These are phyloP conservation scores for Diprion similis DNA, from an alignment of 1,140 invertebrate species.

Conservation along the genomic window DNA sequence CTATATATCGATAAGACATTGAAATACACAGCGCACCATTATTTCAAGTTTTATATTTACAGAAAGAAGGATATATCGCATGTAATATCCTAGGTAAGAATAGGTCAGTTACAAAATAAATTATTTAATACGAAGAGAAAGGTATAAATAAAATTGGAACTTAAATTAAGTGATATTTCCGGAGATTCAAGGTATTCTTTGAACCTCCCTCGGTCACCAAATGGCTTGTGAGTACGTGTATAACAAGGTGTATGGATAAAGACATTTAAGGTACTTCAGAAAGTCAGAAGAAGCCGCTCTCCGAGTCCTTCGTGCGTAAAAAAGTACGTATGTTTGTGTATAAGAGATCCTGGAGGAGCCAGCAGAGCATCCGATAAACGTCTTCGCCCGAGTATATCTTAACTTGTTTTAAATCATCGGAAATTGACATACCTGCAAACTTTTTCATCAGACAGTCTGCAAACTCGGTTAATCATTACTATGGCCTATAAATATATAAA, in stretches of 20 bases:
- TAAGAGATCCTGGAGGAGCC: background rate
- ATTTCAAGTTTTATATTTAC: too few relatives aligned
- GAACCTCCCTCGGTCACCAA: background rate
- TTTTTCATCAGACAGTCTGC: background rate
- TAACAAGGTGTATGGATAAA: background rate
- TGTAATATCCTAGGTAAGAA: background rate
- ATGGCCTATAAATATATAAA: background rate
- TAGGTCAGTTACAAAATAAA: background rate
- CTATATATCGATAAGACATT: too few relatives aligned
- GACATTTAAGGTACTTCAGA: too few relatives aligned
- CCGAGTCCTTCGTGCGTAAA: too few relatives aligned
- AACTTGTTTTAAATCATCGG: background rate
- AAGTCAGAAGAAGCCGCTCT: too few relatives aligned
- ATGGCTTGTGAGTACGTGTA: conserved; percentile 1
- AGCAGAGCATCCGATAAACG: background rate
- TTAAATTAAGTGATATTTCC: background rate
- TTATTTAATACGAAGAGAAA: background rate
- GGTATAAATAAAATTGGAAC: background rate
- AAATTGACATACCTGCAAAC: background rate
- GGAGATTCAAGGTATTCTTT: background rate
- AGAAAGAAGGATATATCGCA: too few relatives aligned
- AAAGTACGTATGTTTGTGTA: background rate
- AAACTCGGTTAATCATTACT: background rate
- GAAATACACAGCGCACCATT: too few relatives aligned
- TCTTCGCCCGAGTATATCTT: background rate